These are phyloP conservation scores for Fulica atra DNA, from an alignment of 2,113 vertebrate genomes.

Conservation along the genomic window DNA sequence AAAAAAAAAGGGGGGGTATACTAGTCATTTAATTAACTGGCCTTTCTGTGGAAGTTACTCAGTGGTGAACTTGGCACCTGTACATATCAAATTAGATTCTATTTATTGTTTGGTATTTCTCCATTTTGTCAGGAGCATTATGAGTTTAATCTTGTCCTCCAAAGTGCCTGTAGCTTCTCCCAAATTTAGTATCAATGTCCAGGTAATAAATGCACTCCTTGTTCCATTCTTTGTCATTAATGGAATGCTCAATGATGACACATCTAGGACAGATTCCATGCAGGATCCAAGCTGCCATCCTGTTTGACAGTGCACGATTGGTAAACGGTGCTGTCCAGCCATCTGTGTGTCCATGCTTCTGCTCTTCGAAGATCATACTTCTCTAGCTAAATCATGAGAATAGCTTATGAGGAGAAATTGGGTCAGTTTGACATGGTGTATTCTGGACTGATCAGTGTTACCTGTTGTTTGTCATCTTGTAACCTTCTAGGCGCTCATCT, in stretches of 20 bases:
- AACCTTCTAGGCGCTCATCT: not conserved
- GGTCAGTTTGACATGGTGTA: not conserved
- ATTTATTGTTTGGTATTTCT: not conserved
- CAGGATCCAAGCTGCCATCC: not conserved
- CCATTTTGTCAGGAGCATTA: not conserved
- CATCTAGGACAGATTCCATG: not conserved
- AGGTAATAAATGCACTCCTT: not conserved
- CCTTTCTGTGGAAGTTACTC: not conserved
- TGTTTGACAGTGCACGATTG: not conserved
- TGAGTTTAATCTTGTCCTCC: not conserved
- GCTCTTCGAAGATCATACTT: not conserved
- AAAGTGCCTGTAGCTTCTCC: not conserved
- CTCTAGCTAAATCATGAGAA: not conserved
- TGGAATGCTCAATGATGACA: not conserved
- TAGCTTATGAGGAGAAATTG: not conserved
- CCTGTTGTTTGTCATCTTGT: not conserved
- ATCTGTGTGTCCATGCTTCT: not conserved
- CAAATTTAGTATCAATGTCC: not conserved
- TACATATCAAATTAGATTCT: not conserved
- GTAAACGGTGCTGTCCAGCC: not conserved
- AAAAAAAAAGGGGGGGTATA: not conserved
- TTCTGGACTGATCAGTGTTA: not conserved
- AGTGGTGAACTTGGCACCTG: not conserved
- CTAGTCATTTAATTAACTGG: not conserved
- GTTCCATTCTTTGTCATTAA: not conserved